Evolutionary conservation across 2,888 invertebrate genomes (phyloP).

Genomic region (Nephrotoma appendiculata): DNA sequence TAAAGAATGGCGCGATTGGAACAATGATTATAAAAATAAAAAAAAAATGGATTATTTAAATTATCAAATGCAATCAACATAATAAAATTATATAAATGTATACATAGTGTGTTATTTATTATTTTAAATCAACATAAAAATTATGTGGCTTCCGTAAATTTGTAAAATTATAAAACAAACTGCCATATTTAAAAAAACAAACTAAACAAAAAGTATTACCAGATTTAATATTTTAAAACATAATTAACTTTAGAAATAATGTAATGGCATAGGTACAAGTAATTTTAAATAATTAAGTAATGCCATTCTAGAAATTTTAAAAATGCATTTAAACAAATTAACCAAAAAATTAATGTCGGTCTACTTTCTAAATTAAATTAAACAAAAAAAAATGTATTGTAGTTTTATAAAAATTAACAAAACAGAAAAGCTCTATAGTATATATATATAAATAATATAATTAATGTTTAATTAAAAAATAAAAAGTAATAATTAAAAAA

Average conservation of each 20-base stretch:
- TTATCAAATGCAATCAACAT: slow-evolving; percentile 2
- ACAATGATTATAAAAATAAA: slow-evolving; percentile 23
- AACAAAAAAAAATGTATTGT: not conserved
- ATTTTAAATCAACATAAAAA: not conserved
- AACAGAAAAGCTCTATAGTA: not conserved
- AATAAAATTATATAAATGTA: not conserved
- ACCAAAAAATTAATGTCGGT: not conserved
- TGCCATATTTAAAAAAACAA: not conserved
- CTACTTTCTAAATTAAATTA: not conserved
- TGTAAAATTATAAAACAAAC: not conserved
- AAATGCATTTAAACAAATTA: not conserved
- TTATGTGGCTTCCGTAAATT: slow-evolving; percentile 2
- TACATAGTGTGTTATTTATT: not conserved
- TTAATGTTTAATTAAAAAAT: not conserved
- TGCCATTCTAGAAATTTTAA: not conserved
- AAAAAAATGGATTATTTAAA: slow-evolving; percentile 3
- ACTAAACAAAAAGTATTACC: not conserved
- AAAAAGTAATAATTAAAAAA: not conserved
- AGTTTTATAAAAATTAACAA: not conserved
- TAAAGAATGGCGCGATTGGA: slow-evolving; percentile 54
- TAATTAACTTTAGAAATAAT: not conserved
- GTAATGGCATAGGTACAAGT: not conserved
- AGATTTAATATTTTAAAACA: not conserved
- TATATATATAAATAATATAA: not conserved
- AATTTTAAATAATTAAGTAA: not conserved